These are phyloP conservation scores for Setipinna tenuifilis DNA, from an alignment of 2,797 vertebrate species.

Conservation along the genomic window DNA sequence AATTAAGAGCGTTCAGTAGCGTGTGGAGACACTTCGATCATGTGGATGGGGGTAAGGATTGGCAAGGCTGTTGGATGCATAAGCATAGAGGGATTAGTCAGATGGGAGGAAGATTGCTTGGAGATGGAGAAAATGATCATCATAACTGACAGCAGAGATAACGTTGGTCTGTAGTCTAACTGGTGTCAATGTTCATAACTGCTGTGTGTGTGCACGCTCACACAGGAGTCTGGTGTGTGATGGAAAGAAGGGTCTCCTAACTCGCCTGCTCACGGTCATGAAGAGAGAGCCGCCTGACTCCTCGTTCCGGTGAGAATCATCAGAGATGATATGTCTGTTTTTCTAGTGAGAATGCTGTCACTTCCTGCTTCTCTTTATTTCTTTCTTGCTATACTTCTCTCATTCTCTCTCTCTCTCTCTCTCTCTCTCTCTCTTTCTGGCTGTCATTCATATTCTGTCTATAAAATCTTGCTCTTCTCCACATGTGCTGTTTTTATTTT, in stretches of 20 bases:
- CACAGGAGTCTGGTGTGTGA: slow-evolving; percentile 92
- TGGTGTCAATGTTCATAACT: neutral
- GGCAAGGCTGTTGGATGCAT: neutral
- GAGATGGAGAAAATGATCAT: neutral
- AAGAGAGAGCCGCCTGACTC: slow-evolving; percentile 97
- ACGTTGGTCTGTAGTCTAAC: neutral
- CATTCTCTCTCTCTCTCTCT: neutral
- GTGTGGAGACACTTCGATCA: neutral
- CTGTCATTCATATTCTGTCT: neutral
- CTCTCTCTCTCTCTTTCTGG: neutral
- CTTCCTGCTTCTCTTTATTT: neutral
- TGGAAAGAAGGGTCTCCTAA: slow-evolving; percentile 94
- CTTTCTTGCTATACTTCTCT: neutral
- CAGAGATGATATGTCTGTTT: neutral
- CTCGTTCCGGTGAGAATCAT: slow-evolving; percentile 85
- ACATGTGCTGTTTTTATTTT: neutral
- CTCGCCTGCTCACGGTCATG: slow-evolving; percentile 94
- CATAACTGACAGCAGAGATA: neutral
- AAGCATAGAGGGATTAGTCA: neutral
- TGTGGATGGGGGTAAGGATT: neutral
- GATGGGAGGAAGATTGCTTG: neutral
- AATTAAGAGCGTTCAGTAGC: neutral
- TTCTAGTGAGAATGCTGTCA: neutral
- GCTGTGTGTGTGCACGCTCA: neutral
- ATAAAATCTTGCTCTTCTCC: neutral